Evolutionary conservation across 2,888 invertebrate genomes (phyloP), one percentile per base, ranked within the genome.

Genomic region (Hipparchia sbordonii): DNA sequence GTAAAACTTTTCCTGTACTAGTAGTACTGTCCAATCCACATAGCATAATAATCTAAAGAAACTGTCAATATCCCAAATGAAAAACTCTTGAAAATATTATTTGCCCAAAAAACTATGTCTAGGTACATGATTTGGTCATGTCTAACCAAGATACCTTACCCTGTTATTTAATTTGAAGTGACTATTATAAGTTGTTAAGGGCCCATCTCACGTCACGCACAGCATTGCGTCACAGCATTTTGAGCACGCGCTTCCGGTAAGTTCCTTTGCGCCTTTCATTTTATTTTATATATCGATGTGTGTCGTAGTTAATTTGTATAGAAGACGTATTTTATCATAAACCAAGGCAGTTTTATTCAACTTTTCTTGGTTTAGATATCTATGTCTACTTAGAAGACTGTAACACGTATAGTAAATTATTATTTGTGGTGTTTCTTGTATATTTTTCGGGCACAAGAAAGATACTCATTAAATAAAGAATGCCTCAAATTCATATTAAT

Each of bases 211-310:
- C 67, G 51, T 67, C 67, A 67, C 67, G 75, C 74, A 76, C 75
- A 57, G 69, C 70, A 74, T 70, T 71, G 12, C 71, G 72, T 72
- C 75, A 75, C 65, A 72, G 77, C 80, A 78, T 75, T 61, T 75
- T 77, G 76, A 73, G 72, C 79, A 78, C 77, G 67, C 74, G 79
- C 77, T 81, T 80, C 60, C 72, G 90, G 90, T 90, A 89, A 90
- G 90, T 89, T 80, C 71, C 10, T 84, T 84, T 82, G 84, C 82
- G 77, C 75, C 60, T 73, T 79, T 80, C 78, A 76, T 79, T 82
- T 81, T 80, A 57, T 56, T 13, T 70, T 60, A 8, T 60, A 8
- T 12, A 39, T 60, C 59, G 39, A 60, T 69, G 48, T 69, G 33
- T 48, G 61, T 60, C 13, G 46, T 48, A 48, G 46, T 56, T 57